Percentiles rank a stretch among this genome's conserved stretches.
These are phyloP conservation scores for Tetrao urogallus DNA, from an alignment of 2,113 vertebrate species.

Conservation along the genomic window DNA sequence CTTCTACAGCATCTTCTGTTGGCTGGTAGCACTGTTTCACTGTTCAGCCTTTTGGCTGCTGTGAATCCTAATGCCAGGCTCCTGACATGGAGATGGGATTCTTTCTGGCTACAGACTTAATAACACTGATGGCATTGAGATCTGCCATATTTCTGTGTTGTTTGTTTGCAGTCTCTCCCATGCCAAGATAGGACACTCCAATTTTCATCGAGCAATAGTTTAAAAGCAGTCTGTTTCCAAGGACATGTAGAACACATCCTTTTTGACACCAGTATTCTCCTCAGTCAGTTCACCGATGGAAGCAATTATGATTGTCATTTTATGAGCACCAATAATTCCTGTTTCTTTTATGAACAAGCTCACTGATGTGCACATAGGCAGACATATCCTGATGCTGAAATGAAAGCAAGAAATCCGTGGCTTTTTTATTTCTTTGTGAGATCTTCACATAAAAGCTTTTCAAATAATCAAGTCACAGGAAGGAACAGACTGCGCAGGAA, in stretches of 20 bases:
- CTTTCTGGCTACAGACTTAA: neutral
- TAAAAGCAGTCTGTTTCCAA: neutral
- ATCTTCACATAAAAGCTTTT: neutral
- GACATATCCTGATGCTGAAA: neutral
- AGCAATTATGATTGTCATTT: neutral
- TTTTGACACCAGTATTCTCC: neutral
- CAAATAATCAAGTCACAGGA: neutral
- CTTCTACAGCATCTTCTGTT: neutral
- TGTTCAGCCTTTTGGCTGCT: neutral
- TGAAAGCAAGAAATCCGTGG: neutral
- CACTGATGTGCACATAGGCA: neutral
- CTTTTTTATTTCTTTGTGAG: neutral
- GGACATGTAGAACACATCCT: neutral
- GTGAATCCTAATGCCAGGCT: neutral
- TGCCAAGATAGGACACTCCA: neutral
- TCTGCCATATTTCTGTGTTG: neutral
- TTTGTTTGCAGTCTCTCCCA: neutral
- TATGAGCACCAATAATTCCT: neutral
- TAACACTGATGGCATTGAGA: accelerated
- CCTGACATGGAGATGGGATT: accelerated
- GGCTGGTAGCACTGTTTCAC: neutral
- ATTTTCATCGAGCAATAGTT: neutral
- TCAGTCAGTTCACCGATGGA: neutral
- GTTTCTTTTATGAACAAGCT: neutral
- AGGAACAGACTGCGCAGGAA: neutral